Evolutionary conservation across 2,113 vertebrate genomes (phyloP), one percentile per base, ranked within the genome.

Genomic region (Chloroceryle aenea): DNA sequence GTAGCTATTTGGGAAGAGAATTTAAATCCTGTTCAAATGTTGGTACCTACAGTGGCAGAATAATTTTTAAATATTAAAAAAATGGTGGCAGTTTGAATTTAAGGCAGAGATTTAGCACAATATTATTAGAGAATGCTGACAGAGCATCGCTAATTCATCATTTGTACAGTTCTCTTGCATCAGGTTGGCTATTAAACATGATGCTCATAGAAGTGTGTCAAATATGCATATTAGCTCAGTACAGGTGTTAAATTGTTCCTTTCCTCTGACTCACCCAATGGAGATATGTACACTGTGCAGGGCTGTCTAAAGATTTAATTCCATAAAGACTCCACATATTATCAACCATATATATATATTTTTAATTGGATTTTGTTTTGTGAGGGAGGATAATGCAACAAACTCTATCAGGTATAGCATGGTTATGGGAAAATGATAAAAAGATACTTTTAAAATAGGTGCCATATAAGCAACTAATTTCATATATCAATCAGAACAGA

Each of bases 181-280:
- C 32, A 91, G 52, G 40, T 34, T 38, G 38, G 29, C 75, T 85
- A 4, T 78, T 89, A 89, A 80, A 38, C 30, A 81, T 0, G 0
- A 16, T 26, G 45, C 58, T 78, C 55, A 38, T 19, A 69, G 59
- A 89, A 84, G 9, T 67, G 89, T 53, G 68, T 75, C 47, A 97
- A 75, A 88, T 53, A 73, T 45, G 26, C 59, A 94, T 90, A 94
- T 94, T 75, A 85, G 10, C 56, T 95, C 53, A 78, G 42, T 64
- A 47, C 17, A 92, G 48, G n/a, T 87, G 38, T 80, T 66, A 66
- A 16, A 42, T 62, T 71, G 18, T 68, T 90, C 47, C 29, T 92
- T 71, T 82, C 48, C 38, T 87, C 29, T 1, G 1, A 76, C 14
- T 86, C 27, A 34, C 34, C 9, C 87, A 87, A 58, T 34, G 29